Base-by-base conservation (phyloP, 2,113 vertebrate species). In the Barnardius zonarius region DNA sequence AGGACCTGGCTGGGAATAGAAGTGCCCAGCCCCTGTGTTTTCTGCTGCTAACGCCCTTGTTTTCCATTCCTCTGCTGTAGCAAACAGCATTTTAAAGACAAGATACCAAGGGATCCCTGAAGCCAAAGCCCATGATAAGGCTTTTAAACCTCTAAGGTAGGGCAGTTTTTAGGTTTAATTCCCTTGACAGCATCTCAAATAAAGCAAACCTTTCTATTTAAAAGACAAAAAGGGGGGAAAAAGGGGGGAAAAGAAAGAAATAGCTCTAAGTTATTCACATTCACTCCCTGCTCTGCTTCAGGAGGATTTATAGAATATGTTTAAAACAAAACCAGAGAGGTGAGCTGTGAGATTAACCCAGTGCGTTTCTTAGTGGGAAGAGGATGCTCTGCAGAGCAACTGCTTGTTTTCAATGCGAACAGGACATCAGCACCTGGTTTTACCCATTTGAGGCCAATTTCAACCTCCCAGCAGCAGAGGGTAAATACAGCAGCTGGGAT, bases 91-190 rank as follows among this genome's bases (percentile, higher is more conserved):
- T 83, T 93, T 86, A 83, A 90, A 95, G 64, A 94, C 55, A 94
- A 87, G 89, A 86, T 54, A 95, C 43, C 64, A 46, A 31, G 55
- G 83, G 88, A 93, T 69, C 83, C 80, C 85, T 72, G 62, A 88
- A 93, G 72, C 67, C 87, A 90, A 96, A 95, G 61, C 89, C 74
- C 49, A 73, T 92, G 93, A 91, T 76, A 88, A 90, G 62, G 70
- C 63, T 94, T 90, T 97, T 80, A 95, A 85, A 79, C 55, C 69
- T 89, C 37, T 78, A 83, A 87, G 86, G 41, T 35, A 83, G 80
- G 80, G 96, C 83, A 92, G 59, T 85, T 87, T 94, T 93, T 72
- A 76, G 80, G 72, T 72, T 86, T 96, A 95, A 96, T 82, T 96
- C 86, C 52, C 52, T 86, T 66, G 83, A 88, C 41, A 83, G n/a